Evolutionary conservation across 2,113 vertebrate species (phyloP).

Genomic region (Nothobranchius furzeri): DNA sequence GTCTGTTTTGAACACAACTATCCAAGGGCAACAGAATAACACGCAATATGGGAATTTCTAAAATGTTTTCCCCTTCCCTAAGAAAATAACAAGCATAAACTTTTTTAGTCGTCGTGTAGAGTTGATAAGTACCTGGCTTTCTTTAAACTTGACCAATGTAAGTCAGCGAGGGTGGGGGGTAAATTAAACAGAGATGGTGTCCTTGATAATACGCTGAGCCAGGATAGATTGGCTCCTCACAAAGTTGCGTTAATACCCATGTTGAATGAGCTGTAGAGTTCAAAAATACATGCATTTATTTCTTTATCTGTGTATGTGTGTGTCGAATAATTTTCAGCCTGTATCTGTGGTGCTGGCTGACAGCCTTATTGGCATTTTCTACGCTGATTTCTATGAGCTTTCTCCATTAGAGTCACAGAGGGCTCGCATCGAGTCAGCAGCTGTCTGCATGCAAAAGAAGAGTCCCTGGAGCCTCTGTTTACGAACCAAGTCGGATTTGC

Average conservation of each 20-base stretch:
- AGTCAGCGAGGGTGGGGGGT: slow-evolving; percentile 30
- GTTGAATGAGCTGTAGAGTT: slow-evolving; percentile 10
- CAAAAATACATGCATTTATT: slow-evolving; percentile 44
- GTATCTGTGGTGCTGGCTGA: slow-evolving; percentile 49
- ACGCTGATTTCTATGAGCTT: slow-evolving; percentile 77
- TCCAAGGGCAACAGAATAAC: slow-evolving; percentile 45
- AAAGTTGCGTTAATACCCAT: slow-evolving; percentile 16
- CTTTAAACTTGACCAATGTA: slow-evolving; percentile 44
- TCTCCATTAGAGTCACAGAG: slow-evolving; percentile 79
- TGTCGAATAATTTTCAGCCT: slow-evolving; percentile 35
- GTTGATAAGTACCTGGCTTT: slow-evolving; percentile 27
- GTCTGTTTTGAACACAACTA: slow-evolving; percentile 32
- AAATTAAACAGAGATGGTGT: slow-evolving; percentile 50
- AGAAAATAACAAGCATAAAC: slow-evolving; percentile 56
- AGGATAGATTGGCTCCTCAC: slow-evolving; percentile 37
- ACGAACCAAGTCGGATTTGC: slow-evolving; percentile 82
- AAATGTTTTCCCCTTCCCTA: slow-evolving; percentile 37
- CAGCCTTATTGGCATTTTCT: slow-evolving; percentile 76
- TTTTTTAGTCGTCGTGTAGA: slow-evolving; percentile 21
- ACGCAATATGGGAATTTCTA: slow-evolving; percentile 19
- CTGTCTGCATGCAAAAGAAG: slow-evolving; percentile 71
- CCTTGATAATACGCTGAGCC: slow-evolving; percentile 37
- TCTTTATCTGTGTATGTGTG: slow-evolving; percentile 28
- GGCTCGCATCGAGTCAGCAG: slow-evolving; percentile 65
- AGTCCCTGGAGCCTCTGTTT: slow-evolving; percentile 82